Percentiles rank a stretch among this genome's conserved stretches.
These are phyloP conservation scores for Papilio helenus DNA, from an alignment of 1,140 invertebrate species.

Conservation along the genomic window DNA sequence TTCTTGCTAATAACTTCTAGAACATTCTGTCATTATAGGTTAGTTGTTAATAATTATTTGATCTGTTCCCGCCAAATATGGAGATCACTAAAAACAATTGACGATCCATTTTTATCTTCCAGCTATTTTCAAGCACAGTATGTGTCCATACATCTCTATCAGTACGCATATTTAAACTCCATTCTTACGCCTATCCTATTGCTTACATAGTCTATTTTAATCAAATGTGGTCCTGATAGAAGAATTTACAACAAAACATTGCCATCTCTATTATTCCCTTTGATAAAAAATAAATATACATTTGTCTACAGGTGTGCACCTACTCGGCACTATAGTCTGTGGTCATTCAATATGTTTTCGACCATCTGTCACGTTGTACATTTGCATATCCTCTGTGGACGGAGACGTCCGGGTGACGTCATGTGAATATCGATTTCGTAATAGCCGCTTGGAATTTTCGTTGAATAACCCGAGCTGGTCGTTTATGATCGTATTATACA, in stretches of 20 bases:
- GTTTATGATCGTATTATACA: conserved; percentile 31
- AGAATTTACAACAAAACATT: too few species aligned
- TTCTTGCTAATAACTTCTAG: neutral
- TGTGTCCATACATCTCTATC: too few species aligned
- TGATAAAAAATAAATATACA: neutral
- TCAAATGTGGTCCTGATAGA: too few species aligned
- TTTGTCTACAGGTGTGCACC: neutral
- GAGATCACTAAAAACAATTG: neutral
- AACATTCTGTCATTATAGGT: neutral
- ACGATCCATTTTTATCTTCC: neutral
- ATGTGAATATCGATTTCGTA: neutral
- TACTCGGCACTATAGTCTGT: neutral
- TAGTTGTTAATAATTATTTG: conserved; percentile 2
- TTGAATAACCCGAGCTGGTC: conserved; percentile 24
- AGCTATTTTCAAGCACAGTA: too few species aligned
- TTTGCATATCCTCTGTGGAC: conserved; percentile 22
- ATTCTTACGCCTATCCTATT: too few species aligned
- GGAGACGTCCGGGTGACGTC: conserved; percentile 35
- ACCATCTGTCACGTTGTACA: conserved; percentile 29
- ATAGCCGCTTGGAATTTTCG: conserved; percentile 14
- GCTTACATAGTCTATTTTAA: too few species aligned
- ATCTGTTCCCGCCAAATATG: neutral
- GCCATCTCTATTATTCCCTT: too few species aligned
- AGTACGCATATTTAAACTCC: too few species aligned
- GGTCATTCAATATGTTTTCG: neutral